These are phyloP conservation scores for Centrocercus urophasianus DNA, from an alignment of 2,113 vertebrate genomes.

Conservation along the genomic window DNA sequence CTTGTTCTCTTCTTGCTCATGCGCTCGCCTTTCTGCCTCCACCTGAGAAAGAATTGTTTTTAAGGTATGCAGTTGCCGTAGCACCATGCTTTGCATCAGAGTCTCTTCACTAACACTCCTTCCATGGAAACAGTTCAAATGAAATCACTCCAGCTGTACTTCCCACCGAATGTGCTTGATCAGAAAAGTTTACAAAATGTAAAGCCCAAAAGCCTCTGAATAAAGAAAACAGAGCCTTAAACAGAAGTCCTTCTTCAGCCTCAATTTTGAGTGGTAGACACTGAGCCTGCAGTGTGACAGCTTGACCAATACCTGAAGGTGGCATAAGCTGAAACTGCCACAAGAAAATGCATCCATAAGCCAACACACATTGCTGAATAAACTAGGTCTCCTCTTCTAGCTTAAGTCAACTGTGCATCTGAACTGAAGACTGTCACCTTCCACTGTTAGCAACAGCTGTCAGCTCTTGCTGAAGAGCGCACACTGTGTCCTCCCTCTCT, in stretches of 20 bases:
- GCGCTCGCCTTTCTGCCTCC: constrained; percentile 83
- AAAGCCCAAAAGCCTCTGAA: background rate
- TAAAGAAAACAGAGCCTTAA: background rate
- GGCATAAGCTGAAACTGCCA: background rate
- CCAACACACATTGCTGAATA: background rate
- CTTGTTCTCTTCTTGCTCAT: constrained; percentile 86
- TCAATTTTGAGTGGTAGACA: background rate
- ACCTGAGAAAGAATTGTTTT: constrained; percentile 67
- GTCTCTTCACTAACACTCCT: background rate
- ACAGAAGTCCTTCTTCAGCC: background rate
- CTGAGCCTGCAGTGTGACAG: background rate
- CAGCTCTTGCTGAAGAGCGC: background rate
- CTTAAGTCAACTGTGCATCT: background rate
- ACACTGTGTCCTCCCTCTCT: background rate
- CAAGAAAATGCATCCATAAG: background rate
- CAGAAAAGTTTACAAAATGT: background rate
- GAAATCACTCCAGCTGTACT: background rate
- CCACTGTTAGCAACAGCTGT: background rate
- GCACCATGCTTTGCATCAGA: background rate
- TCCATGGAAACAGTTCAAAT: fast-evolving
- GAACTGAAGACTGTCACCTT: background rate
- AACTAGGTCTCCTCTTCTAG: background rate
- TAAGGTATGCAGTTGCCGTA: background rate
- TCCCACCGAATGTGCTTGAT: background rate
- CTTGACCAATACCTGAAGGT: background rate